A percentile compares a stretch with the other conserved stretches of the same genome.
These are phyloP conservation scores for Rhinolophus ferrumequinum DNA, from an alignment of 2,113 vertebrate genomes.

Conservation along the genomic window DNA sequence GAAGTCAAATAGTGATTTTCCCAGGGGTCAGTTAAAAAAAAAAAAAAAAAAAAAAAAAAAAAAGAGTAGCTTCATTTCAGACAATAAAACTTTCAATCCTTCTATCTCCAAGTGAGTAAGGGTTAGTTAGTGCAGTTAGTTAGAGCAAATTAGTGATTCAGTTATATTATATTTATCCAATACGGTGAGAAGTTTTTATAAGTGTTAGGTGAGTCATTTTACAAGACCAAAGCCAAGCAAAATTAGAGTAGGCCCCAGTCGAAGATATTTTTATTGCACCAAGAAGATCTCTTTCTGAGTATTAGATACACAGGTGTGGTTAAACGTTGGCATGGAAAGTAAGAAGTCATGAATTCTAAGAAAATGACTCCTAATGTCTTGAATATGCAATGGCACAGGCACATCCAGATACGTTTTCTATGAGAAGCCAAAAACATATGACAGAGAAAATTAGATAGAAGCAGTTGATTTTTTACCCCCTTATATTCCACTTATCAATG, in stretches of 20 bases:
- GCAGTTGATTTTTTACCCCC: not conserved
- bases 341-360: conserved; percentile 51
- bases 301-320: conserved; percentile 49
- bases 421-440: conserved; percentile 1
- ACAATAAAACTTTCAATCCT: conserved; percentile 52
- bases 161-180: conserved; percentile 76
- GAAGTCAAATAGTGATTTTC: conserved; percentile 74
- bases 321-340: conserved; percentile 53
- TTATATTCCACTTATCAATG: not conserved
- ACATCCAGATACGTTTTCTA: not conserved
- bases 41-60: not conserved
- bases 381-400: not conserved
- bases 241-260: conserved; percentile 67
- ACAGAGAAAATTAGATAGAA: conserved; percentile 39
- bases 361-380: conserved; percentile 25
- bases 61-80: not conserved
- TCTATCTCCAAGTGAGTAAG: conserved; percentile 61
- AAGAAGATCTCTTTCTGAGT: conserved; percentile 45
- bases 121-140: not conserved
- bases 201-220: conserved; percentile 67
- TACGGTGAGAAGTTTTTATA: conserved; percentile 57
- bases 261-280: conserved; percentile 73
- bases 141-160: conserved; percentile 60
- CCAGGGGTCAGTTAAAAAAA: not conserved
- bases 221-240: conserved; percentile 76